Percentiles rank a stretch among this genome's conserved stretches.
phyloP scores from a whole-genome alignment of 1,140 invertebrate species.

The Micrasema longulum region DNA sequence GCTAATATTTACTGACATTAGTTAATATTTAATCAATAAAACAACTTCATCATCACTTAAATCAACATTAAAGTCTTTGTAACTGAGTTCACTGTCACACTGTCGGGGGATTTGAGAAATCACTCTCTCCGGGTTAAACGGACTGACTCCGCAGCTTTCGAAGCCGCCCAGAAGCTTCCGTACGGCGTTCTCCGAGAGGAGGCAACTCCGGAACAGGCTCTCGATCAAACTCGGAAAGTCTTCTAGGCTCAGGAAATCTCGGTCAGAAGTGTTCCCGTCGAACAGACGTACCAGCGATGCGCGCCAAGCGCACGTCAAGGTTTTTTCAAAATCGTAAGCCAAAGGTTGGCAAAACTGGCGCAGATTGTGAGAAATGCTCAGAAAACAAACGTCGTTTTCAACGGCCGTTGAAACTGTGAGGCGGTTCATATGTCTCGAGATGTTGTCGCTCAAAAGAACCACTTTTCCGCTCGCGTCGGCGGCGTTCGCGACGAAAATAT shows the following conservation, averaged over 20 bases:
- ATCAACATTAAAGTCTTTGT: slow-evolving; percentile 13
- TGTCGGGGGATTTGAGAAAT: slow-evolving; percentile 1
- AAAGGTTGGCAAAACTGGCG: slow-evolving; percentile 4
- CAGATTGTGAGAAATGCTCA: neutral
- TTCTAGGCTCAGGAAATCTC: neutral
- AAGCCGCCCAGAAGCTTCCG: neutral
- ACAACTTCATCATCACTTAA: slow-evolving; percentile 3
- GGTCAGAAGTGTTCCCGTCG: neutral
- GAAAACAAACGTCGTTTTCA: neutral
- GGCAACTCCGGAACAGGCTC: slow-evolving; percentile 1
- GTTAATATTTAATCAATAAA: slow-evolving; percentile 19
- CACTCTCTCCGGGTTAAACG: neutral
- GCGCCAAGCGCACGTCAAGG: neutral
- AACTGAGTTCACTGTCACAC: neutral
- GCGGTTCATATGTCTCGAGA: neutral
- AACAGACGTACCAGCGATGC: neutral
- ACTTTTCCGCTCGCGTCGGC: neutral
- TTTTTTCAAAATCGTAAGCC: neutral
- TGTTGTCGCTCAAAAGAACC: slow-evolving; percentile 1
- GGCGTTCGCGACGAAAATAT: slow-evolving; percentile 2
- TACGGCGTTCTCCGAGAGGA: neutral
- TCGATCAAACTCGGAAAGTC: slow-evolving; percentile 2
- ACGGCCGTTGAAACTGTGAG: neutral
- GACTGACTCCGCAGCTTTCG: neutral
- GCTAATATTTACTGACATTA: no score